phyloP scores from a whole-genome alignment of 2,113 vertebrate genomes.

The Notechis scutatus region DNA sequence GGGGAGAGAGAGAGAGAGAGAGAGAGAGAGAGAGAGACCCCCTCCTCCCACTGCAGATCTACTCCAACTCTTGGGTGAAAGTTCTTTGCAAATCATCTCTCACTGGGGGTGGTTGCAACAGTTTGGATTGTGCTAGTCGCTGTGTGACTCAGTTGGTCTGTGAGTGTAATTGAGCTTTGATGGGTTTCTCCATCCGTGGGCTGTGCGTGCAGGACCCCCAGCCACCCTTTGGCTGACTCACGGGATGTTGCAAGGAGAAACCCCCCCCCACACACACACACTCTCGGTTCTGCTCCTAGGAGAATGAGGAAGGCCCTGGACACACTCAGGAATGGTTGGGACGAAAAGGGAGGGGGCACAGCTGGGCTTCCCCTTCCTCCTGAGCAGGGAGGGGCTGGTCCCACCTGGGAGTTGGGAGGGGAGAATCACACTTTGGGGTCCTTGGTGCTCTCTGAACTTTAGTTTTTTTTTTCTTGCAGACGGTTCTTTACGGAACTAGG shows the following conservation, averaged over 20 bases:
- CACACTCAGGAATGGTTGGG: neutral
- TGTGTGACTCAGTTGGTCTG: neutral
- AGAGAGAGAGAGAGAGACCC: too few species aligned
- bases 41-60: neutral
- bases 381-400: neutral
- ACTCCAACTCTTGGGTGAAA: neutral
- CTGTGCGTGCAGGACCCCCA: neutral
- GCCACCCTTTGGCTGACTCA: neutral
- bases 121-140: neutral
- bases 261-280: too few species aligned
- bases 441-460: too few species aligned
- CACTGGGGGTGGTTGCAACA: neutral
- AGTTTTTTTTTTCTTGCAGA: too few species aligned
- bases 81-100: neutral
- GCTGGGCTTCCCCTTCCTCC: neutral
- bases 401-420: neutral
- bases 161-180: neutral
- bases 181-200: neutral
- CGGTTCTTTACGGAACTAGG: neutral
- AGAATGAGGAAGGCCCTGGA: neutral
- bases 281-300: neutral
- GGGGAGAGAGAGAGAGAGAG: too few species aligned
- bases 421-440: neutral
- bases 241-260: neutral
- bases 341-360: neutral